Percentiles rank a stretch among this genome's conserved stretches.
These are phyloP conservation scores for Ibidorhyncha struthersii DNA, from an alignment of 2,113 vertebrate species.

Conservation along the genomic window DNA sequence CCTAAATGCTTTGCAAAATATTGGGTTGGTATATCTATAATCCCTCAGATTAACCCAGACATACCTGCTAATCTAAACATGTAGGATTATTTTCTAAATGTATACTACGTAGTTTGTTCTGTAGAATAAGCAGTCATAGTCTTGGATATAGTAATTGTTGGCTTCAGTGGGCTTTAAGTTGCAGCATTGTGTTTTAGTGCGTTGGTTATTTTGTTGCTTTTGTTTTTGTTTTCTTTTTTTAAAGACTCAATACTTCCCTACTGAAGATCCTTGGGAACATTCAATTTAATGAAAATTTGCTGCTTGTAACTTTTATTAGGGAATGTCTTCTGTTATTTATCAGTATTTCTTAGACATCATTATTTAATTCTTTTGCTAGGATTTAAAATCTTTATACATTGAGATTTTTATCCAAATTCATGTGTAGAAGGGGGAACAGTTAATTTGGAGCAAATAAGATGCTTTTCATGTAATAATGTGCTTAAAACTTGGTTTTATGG, in stretches of 20 bases:
- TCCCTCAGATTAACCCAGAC: slow-evolving; percentile 17
- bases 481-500: not conserved
- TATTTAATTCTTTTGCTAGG: not conserved
- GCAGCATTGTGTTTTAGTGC: not conserved
- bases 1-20: slow-evolving; percentile 41
- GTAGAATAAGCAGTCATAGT: not conserved
- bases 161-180: not conserved
- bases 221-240: not conserved
- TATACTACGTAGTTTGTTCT: not conserved
- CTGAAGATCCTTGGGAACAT: not conserved
- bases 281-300: not conserved
- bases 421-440: too few species aligned
- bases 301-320: not conserved
- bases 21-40: slow-evolving; percentile 44
- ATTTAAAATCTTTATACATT: not conserved
- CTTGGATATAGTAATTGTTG: not conserved
- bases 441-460: not conserved
- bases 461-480: not conserved
- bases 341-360: not conserved
- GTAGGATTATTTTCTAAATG: not conserved
- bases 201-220: not conserved
- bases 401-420: too few species aligned
- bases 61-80: not conserved
- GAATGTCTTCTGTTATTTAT: not conserved
- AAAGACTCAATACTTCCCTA: not conserved